Evolutionary conservation across 2,888 invertebrate genomes (phyloP).

Genomic region (Lasioglossum zephyrum): DNA sequence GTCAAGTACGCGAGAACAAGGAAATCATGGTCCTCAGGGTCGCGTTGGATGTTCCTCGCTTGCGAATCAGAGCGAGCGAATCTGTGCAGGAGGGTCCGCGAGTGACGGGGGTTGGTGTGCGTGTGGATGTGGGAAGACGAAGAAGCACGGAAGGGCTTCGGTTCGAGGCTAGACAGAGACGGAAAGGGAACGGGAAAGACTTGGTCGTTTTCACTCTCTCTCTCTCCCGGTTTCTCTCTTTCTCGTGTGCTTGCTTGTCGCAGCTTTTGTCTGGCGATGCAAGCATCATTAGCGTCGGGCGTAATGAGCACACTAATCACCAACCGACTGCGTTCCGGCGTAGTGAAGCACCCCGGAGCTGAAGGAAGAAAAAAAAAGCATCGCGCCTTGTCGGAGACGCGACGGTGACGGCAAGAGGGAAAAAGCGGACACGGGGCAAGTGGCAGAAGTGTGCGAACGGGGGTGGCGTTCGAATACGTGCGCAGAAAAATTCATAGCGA

Average conservation of each 20-base stretch:
- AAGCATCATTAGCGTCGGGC: slow-evolving; percentile 82
- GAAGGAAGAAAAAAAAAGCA: slow-evolving; percentile 53
- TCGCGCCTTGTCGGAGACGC: slow-evolving; percentile 56
- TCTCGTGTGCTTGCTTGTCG: slow-evolving; percentile 69
- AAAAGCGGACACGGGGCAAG: slow-evolving; percentile 61
- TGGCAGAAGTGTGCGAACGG: slow-evolving; percentile 54
- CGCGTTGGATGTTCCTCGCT: slow-evolving; percentile 13
- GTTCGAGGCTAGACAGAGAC: slow-evolving; percentile 11
- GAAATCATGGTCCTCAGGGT: slow-evolving; percentile 32
- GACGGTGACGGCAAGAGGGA: slow-evolving; percentile 57
- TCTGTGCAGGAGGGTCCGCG: slow-evolving; percentile 1
- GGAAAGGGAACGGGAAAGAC: slow-evolving; percentile 21
- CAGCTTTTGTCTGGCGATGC: slow-evolving; percentile 79
- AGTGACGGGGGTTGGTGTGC: not conserved
- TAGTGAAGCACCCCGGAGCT: slow-evolving; percentile 64
- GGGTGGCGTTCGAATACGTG: slow-evolving; percentile 19
- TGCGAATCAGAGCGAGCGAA: not conserved
- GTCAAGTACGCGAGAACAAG: slow-evolving; percentile 51
- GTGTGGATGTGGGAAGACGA: not conserved
- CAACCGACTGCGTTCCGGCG: slow-evolving; percentile 74
- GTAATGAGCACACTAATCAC: slow-evolving; percentile 84
- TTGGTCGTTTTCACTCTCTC: slow-evolving; percentile 3
- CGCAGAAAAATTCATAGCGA: slow-evolving; percentile 36
- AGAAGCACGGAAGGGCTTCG: not conserved
- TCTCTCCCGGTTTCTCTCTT: not conserved